These are phyloP conservation scores for Amphiprion percula DNA, from an alignment of 2,113 vertebrate genomes.

Conservation along the genomic window DNA sequence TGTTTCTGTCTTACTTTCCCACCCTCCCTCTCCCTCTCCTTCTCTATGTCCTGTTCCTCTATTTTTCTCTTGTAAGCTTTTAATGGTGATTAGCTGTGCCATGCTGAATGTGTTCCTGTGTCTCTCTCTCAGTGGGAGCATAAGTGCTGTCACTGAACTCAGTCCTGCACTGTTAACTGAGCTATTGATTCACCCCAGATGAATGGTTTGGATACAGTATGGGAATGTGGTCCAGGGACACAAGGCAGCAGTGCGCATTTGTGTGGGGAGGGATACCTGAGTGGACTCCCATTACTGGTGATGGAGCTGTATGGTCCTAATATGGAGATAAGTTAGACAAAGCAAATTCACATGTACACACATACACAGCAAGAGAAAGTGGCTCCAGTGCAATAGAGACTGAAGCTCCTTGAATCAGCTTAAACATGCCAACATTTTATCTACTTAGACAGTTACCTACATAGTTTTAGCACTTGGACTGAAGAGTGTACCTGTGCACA, in stretches of 20 bases:
- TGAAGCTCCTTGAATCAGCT: background rate
- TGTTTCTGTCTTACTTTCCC: background rate
- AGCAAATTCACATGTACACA: background rate
- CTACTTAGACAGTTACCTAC: no score
- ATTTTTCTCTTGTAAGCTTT: slow-evolving; percentile 68
- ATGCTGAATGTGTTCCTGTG: slow-evolving; percentile 62
- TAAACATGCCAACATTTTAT: background rate
- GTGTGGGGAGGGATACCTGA: background rate
- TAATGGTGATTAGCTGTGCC: slow-evolving; percentile 70
- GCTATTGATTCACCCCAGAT: slow-evolving; percentile 74
- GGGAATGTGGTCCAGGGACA: slow-evolving; percentile 39
- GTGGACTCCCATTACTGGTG: slow-evolving; percentile 47
- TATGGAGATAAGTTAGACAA: slow-evolving; percentile 64
- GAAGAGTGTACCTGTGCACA: no score
- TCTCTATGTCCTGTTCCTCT: slow-evolving; percentile 10
- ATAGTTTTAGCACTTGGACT: background rate
- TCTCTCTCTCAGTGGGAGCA: slow-evolving; percentile 55
- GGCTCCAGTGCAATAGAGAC: no score
- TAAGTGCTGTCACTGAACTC: slow-evolving; percentile 69
- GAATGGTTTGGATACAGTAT: slow-evolving; percentile 68
- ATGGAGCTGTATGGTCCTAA: slow-evolving; percentile 36
- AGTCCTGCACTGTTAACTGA: slow-evolving; percentile 63
- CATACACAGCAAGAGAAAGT: no score
- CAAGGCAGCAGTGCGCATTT: background rate
- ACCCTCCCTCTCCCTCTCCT: slow-evolving; percentile 4